A percentile compares a stretch with the other conserved stretches of the same genome.
Evolutionary conservation across 1,140 invertebrate species (phyloP).

Genomic region (Globodera rostochiensis): DNA sequence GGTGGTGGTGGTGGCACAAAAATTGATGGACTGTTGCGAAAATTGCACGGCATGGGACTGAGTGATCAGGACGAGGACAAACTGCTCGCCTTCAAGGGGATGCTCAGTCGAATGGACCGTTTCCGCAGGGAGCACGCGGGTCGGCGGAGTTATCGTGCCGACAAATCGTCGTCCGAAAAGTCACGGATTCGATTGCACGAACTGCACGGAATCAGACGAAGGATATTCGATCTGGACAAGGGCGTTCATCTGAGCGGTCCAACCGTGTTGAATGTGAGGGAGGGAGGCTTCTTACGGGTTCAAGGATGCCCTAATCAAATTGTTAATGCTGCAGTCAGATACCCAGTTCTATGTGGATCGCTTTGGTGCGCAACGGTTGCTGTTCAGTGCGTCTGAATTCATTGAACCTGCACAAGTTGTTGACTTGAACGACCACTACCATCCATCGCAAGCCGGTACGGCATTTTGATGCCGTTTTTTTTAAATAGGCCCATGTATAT

Average conservation of each 20-base stretch:
- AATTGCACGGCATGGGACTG: conserved; percentile 40
- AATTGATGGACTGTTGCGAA: conserved; percentile 33
- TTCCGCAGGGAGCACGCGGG: conserved; percentile 1
- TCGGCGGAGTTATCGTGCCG: neutral
- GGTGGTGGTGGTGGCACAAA: neutral
- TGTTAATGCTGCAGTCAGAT: conserved; percentile 7
- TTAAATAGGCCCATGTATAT: neutral
- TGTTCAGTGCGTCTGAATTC: conserved; percentile 23
- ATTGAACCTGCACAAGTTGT: conserved; percentile 29
- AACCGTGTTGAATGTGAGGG: neutral
- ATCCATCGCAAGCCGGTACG: neutral
- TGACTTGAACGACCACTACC: conserved; percentile 27
- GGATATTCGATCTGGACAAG: conserved; percentile 44
- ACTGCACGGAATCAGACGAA: conserved; percentile 21
- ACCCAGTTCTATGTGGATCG: conserved; percentile 25
- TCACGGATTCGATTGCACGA: conserved; percentile 21
- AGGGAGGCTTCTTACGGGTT: neutral
- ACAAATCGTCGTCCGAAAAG: conserved; percentile 11
- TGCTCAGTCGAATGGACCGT: conserved; percentile 39
- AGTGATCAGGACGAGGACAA: conserved; percentile 47
- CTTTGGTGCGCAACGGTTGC: conserved; percentile 21
- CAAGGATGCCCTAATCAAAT: neutral
- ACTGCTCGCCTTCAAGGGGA: conserved; percentile 45
- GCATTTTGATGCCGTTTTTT: neutral
- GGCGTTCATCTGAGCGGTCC: conserved; percentile 27